phyloP scores from a whole-genome alignment of 2,888 invertebrate species.

The Nowickia ferox region DNA sequence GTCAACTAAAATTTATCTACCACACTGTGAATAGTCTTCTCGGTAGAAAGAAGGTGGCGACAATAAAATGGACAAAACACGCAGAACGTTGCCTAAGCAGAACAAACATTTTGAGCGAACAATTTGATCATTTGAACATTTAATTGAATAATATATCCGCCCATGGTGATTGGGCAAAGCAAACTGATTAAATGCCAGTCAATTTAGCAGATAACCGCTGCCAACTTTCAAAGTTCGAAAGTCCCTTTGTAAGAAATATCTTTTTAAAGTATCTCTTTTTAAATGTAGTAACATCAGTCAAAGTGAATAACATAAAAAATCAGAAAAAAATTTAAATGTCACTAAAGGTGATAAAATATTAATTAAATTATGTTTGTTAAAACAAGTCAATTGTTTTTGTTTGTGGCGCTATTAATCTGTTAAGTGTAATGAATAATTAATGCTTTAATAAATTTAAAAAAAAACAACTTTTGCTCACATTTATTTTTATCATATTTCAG shows the following conservation, averaged over 20 bases:
- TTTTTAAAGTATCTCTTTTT: neutral
- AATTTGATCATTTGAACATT: no score
- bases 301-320: conserved; percentile 1
- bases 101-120: no score
- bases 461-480: neutral
- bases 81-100: no score
- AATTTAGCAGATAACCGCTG: no score
- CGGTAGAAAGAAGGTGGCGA: no score
- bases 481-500: neutral
- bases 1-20: no score
- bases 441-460: neutral
- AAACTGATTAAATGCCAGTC: no score
- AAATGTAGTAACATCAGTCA: conserved; percentile 1
- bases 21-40: no score
- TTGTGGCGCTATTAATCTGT: conserved; percentile 32
- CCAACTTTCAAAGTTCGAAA: no score
- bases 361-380: conserved; percentile 9
- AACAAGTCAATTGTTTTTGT: conserved; percentile 32
- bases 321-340: conserved; percentile 4
- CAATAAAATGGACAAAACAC: no score
- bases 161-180: no score
- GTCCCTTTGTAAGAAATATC: neutral
- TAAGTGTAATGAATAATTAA: conserved; percentile 31
- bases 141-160: no score
- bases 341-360: conserved; percentile 14